A percentile compares a stretch with the other conserved stretches of the same genome.
Conservation (phyloP, 2,888 invertebrate genomes). For the Mycalesis mineus region DNA sequence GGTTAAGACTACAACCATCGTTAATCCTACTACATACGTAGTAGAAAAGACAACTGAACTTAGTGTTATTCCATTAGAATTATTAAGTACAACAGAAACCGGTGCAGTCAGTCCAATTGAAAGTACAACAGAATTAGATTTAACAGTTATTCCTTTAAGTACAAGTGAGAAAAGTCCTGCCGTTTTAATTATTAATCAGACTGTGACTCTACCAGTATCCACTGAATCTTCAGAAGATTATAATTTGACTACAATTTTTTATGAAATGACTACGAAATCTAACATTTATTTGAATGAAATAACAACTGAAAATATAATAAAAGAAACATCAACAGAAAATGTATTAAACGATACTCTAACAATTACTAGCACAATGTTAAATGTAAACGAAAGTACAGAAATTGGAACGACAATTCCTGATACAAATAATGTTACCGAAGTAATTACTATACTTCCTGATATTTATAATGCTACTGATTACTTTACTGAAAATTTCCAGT, state of each 20-base stretch:
- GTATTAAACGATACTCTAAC: neutral
- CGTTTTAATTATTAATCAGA: slow-evolving; percentile 47
- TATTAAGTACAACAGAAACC: slow-evolving; percentile 63
- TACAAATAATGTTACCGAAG: neutral
- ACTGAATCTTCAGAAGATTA: slow-evolving; percentile 41
- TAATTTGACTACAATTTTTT: slow-evolving; percentile 35
- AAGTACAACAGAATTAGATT: slow-evolving; percentile 57
- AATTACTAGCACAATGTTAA: neutral
- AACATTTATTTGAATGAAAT: slow-evolving; percentile 16
- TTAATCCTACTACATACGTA: slow-evolving; percentile 22
- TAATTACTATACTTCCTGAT: neutral
- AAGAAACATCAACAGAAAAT: neutral
- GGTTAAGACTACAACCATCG: slow-evolving; percentile 15
- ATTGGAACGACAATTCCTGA: neutral
- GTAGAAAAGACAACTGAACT: slow-evolving; percentile 43
- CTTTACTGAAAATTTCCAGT: slow-evolving; percentile 1
- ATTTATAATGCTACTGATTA: slow-evolving; percentile 3
- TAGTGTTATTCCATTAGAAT: slow-evolving; percentile 65
- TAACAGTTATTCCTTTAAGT: slow-evolving; percentile 63
- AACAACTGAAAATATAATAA: slow-evolving; percentile 19
- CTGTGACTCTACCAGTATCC: slow-evolving; percentile 52
- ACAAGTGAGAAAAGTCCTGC: slow-evolving; percentile 46
- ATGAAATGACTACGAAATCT: slow-evolving; percentile 32
- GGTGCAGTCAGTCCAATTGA: slow-evolving; percentile 47
- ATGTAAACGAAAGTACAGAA: neutral